Base-by-base conservation (phyloP, 2,113 vertebrate genomes). In the Dipodomys spectabilis region DNA sequence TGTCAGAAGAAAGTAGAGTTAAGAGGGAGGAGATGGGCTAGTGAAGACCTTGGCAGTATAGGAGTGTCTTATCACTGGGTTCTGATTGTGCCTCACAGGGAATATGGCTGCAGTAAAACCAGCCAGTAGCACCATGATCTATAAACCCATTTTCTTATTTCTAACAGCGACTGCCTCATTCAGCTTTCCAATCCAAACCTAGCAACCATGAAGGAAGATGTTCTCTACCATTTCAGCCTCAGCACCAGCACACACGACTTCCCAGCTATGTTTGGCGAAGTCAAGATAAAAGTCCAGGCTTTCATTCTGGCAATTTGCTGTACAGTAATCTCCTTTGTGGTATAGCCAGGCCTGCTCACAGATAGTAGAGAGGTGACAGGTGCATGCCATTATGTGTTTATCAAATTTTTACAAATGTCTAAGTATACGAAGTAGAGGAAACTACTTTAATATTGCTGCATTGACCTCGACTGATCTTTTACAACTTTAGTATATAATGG, bases 211-310 rank as follows among this genome's bases (percentile, higher is more conserved):
- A 57, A 77, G 27, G 90, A 91, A 67, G 81, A 91, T 0, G 81
- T 91, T 2, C 90, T 91, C 7, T 91, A 91, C 32, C 90, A 91
- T 12, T 91, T 91, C 72, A 91, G 35, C 72, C 90, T 91, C 44
- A 84, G 81, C 90, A 91, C 90, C 1, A n/a, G 81, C 72, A 69
- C 90, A 4, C 90, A 91, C 1, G 72, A 91, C 35, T 68, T 91
- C 62, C 90, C 81, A 2, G 90, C 90, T 30, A 84, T 84, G 90
- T 91, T 91, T 39, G 90, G 90, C 49, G 90, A 91, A 5, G 90
- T 91, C 72, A 91, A 91, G 81, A 81, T 91, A 60, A 60, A 10
- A 23, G 49, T 7, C 30, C 57, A 4, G 57, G 32, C 49, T 39
- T 85, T 0, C 0, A 16, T 4, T 23, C 64, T 57, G 23, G 12